Base-by-base conservation (phyloP, 2,113 vertebrate genomes). In the Pygathrix nemaeus region DNA sequence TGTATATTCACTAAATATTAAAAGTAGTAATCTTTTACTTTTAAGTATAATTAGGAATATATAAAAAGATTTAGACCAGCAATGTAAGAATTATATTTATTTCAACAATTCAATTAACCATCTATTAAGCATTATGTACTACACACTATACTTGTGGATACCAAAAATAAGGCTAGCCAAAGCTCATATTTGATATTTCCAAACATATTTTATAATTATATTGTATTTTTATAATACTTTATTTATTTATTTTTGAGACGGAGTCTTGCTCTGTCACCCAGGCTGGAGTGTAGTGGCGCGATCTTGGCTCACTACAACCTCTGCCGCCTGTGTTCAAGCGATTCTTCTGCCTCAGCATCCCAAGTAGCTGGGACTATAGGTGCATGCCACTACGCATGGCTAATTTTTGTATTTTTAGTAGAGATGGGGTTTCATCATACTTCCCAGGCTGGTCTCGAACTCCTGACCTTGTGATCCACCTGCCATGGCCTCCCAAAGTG, bases 11-110 rank as follows among this genome's bases (percentile, higher is more conserved):
- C n/a, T 64, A 72, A 80, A 43, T 78, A 40, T 38, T 80, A n/a
- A 92, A 75, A 92, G n/a, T 81, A 81, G 23, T 73, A 76, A 40
- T 23, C 13, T 88, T 92, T 95, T 61, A 55, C 2, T 92, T 95
- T 88, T 76, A 92, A 64, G 66, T 87, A 61, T 78, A 78, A 87
- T 87, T 88, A 50, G 72, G 21, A 48, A 75, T 55, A 88, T 72
- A 23, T 88, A 30, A 61, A 21, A 72, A 61, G 64, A 81, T 64
- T 45, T 50, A 87, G 82, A 43, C 23, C n/a, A 86, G 35, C 12
- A 72, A 87, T 59, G 32, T 9, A 73, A 81, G 52, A 81, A 75
- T 73, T 30, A 73, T 88, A 82, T 88, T 76, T 88, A 66, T 18
- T 88, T 55, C 30, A 82, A 66, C 21, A 88, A 73, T 59, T 66